Evolutionary conservation across 2,113 vertebrate species (phyloP).

Genomic region (Tachuris rubrigastra): DNA sequence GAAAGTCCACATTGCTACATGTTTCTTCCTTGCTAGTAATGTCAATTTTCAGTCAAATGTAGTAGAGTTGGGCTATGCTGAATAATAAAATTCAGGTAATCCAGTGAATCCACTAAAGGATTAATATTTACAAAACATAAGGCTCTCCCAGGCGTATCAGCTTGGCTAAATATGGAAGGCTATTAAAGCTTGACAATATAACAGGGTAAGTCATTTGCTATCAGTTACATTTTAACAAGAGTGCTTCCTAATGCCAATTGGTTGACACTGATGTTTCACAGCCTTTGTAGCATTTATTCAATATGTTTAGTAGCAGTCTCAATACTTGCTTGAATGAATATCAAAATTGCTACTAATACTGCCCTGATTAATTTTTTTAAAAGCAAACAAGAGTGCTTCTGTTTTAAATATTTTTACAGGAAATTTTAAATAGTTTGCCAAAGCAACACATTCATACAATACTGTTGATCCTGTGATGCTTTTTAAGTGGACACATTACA

Average conservation of each 20-base stretch:
- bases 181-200: conserved; percentile 26
- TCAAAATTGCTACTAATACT: conserved; percentile 4
- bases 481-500: background rate
- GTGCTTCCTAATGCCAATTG: background rate
- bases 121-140: conserved; percentile 39
- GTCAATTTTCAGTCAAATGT: background rate
- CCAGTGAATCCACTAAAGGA: conserved; percentile 14
- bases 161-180: background rate
- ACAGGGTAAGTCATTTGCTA: conserved; percentile 34
- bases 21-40: background rate
- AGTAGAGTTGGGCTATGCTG: background rate
- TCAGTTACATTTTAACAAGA: conserved; percentile 38
- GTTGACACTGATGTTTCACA: background rate
- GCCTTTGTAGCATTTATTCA: background rate
- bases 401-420: background rate
- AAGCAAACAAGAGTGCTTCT: background rate
- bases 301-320: conserved; percentile 33
- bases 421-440: conserved; percentile 32
- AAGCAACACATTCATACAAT: background rate
- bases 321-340: background rate
- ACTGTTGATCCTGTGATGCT: background rate
- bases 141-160: background rate
- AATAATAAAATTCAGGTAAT: conserved; percentile 51
- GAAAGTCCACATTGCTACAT: background rate
- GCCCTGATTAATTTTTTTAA: background rate